These are phyloP conservation scores for Pseudobourletiella spinata DNA, from an alignment of 1,140 invertebrate genomes.

Conservation along the genomic window DNA sequence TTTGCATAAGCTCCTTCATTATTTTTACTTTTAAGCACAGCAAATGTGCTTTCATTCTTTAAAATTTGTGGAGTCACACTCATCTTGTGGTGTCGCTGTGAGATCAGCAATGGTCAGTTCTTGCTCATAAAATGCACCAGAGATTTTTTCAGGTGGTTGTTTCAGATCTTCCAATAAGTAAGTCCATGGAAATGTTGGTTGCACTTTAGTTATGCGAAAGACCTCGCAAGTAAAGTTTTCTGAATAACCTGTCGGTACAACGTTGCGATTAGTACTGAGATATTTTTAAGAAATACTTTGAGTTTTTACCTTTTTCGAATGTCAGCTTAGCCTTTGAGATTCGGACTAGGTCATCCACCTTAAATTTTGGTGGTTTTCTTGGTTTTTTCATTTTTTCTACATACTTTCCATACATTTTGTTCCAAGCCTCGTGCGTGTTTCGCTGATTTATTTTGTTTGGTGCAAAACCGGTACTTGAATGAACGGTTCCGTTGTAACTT, in stretches of 20 bases:
- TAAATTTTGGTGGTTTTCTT: not conserved
- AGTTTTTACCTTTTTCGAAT: not conserved
- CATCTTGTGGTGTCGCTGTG: no score
- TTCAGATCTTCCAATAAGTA: not conserved
- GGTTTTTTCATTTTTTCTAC: not conserved
- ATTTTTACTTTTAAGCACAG: no score
- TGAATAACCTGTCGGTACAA: not conserved
- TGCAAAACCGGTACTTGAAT: not conserved
- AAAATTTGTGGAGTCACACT: no score
- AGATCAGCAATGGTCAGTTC: no score
- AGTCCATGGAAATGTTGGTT: not conserved
- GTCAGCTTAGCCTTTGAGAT: not conserved
- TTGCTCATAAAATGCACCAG: no score
- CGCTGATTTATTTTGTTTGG: not conserved
- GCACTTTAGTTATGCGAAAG: not conserved
- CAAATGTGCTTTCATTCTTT: no score
- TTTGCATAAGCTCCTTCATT: no score
- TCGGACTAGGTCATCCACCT: not conserved
- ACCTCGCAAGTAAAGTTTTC: not conserved
- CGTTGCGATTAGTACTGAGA: not conserved
- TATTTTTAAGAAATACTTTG: no score
- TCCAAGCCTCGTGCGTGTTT: not conserved
- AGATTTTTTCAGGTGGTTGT: not conserved
- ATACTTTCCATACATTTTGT: not conserved
- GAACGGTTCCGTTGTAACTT: not conserved